Evolutionary conservation across 2,113 vertebrate species (phyloP), one percentile per base, ranked within the genome.

Genomic region (Dipodomys stephensi): DNA sequence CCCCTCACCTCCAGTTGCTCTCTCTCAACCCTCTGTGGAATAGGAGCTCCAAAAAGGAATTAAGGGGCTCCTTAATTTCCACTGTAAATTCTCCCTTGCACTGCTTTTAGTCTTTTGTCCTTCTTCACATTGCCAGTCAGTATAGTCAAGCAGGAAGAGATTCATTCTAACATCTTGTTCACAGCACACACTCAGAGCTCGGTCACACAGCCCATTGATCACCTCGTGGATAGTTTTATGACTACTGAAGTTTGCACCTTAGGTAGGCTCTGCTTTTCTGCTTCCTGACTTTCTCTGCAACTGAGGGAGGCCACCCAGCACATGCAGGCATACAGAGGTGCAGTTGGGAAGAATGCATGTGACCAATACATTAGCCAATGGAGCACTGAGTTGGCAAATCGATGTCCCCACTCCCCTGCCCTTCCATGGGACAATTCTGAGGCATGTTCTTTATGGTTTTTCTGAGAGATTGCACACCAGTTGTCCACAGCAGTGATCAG

Each of bases 361-460:
- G 7, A n/a, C 10, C 4, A 22, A 12, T 12, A 49, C 53, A 27
- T 32, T 44, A 35, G 78, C 18, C 60, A 20, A 1, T 27, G n/a
- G 30, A 88, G 53, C 1, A 0, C 27, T 2, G 11, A 10, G 2
- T 25, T 15, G 13, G 22, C 0, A 0, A 13, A 18, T 39, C 39
- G 46, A 72, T 68, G 53, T 39, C n/a, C 11, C 68, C 67, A 64
- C 2, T 25, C 28, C 12, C 30, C 49, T 46, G 6, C 13, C 67
- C 39, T 69, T 77, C 64, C 6, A 4, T 0, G 46, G n/a, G 30
- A 82, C 35, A 39, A 20, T 39, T 71, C 73, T 80, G 73, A 80
- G 23, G 13, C 77, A 28, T 67, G 16, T 67, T 71, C 92, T 57
- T 22, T 11, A 27, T 8, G 9, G 16, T 39, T 77, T 53, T 69